Evolutionary conservation across 1,140 invertebrate genomes (phyloP).

Genomic region (Cyclina sinensis): DNA sequence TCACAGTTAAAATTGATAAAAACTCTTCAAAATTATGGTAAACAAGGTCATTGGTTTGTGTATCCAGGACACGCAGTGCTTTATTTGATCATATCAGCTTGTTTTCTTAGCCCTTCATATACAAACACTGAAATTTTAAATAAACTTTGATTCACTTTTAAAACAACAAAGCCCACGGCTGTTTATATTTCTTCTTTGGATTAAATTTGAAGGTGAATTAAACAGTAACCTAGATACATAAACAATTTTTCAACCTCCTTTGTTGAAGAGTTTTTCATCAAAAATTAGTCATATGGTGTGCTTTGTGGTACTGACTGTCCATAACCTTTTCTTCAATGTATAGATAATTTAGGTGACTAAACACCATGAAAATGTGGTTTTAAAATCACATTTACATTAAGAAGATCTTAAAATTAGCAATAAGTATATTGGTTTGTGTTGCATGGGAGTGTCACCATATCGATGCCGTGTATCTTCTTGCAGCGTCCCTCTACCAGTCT

Average conservation of each 20-base stretch:
- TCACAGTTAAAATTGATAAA: not conserved
- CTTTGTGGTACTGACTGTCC: too few species aligned
- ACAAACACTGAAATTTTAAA: slow-evolving; percentile 39
- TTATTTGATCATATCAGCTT: slow-evolving; percentile 43
- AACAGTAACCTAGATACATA: slow-evolving; percentile 34
- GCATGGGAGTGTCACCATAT: too few species aligned
- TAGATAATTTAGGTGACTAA: too few species aligned
- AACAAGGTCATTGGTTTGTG: not conserved
- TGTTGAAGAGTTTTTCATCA: not conserved
- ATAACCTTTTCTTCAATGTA: too few species aligned
- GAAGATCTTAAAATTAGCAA: too few species aligned
- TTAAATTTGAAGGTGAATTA: slow-evolving; percentile 18
- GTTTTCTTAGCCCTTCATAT: not conserved
- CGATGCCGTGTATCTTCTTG: too few species aligned
- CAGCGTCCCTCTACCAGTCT: too few species aligned
- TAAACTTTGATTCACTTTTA: slow-evolving; percentile 47
- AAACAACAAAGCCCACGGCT: slow-evolving; percentile 21
- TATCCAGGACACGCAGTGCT: not conserved
- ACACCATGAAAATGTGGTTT: too few species aligned
- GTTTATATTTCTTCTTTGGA: slow-evolving; percentile 30
- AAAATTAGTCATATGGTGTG: too few species aligned
- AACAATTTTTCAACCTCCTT: slow-evolving; percentile 40
- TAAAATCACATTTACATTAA: too few species aligned
- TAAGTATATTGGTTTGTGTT: too few species aligned
- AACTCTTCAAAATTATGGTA: not conserved